Evolutionary conservation across 2,113 vertebrate genomes (phyloP).

Genomic region (Pandion haliaetus): DNA sequence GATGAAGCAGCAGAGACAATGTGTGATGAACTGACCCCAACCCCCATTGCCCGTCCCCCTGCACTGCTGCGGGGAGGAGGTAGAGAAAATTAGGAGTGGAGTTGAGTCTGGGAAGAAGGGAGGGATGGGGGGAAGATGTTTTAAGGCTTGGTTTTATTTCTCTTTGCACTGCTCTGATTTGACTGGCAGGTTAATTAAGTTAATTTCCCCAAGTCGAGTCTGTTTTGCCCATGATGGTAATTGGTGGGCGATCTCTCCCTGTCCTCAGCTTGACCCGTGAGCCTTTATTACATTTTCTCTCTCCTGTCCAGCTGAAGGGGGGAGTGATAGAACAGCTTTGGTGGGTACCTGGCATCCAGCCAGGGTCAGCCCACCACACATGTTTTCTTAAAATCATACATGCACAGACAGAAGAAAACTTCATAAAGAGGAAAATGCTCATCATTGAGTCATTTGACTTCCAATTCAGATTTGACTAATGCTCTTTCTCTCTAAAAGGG

Average conservation of each 20-base stretch:
- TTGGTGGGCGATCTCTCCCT: background rate
- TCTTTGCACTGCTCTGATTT: background rate
- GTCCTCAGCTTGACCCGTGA: background rate
- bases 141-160: background rate
- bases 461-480: background rate
- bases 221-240: background rate
- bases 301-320: too few relatives aligned
- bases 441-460: background rate
- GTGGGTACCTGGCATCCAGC: background rate
- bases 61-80: background rate
- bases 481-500: background rate
- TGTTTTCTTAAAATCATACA: background rate
- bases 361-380: rapidly evolving
- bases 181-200: background rate
- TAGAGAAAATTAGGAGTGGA: background rate
- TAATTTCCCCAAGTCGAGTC: background rate
- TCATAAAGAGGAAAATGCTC: background rate
- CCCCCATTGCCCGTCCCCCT: background rate
- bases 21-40: background rate
- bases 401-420: background rate
- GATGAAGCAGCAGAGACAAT: background rate
- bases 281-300: background rate
- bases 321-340: background rate
- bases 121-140: too few relatives aligned
- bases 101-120: background rate